Evolutionary conservation across 2,888 invertebrate species (phyloP).

Genomic region (Helleia helle): DNA sequence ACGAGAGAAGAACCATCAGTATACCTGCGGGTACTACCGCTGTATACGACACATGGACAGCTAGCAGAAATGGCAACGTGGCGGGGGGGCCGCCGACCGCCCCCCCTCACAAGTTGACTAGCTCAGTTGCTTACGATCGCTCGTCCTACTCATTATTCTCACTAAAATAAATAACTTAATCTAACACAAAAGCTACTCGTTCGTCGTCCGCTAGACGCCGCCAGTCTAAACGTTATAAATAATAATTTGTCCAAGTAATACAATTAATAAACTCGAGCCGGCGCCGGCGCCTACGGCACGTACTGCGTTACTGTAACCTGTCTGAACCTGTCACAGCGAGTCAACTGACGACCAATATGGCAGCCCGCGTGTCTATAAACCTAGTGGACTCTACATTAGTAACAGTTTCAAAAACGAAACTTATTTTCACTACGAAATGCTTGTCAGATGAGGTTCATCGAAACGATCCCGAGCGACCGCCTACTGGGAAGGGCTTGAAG

Average conservation of each 20-base stretch:
- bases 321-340: too few relatives aligned
- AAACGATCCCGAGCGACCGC: constrained; percentile 19
- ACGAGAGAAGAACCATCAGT: not conserved
- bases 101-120: constrained; percentile 57
- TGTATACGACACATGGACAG: constrained; percentile 20
- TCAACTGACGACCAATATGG: constrained; percentile 39
- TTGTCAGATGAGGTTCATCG: constrained; percentile 55
- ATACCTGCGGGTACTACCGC: too few relatives aligned
- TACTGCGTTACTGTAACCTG: constrained; percentile 36
- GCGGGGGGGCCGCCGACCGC: constrained; percentile 30
- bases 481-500: constrained; percentile 31
- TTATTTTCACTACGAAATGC: constrained; percentile 63
- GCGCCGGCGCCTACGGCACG: constrained; percentile 37
- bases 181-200: constrained; percentile 41
- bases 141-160: constrained; percentile 50
- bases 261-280: constrained; percentile 43
- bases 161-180: constrained; percentile 70
- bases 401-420: constrained; percentile 66
- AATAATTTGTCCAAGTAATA: constrained; percentile 68
- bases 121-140: constrained; percentile 64
- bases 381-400: constrained; percentile 65
- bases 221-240: constrained; percentile 49
- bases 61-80: constrained; percentile 60
- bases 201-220: constrained; percentile 17
- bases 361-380: constrained; percentile 37